These are phyloP conservation scores for Papilio machaon DNA, from an alignment of 1,140 invertebrate genomes.

Conservation along the genomic window DNA sequence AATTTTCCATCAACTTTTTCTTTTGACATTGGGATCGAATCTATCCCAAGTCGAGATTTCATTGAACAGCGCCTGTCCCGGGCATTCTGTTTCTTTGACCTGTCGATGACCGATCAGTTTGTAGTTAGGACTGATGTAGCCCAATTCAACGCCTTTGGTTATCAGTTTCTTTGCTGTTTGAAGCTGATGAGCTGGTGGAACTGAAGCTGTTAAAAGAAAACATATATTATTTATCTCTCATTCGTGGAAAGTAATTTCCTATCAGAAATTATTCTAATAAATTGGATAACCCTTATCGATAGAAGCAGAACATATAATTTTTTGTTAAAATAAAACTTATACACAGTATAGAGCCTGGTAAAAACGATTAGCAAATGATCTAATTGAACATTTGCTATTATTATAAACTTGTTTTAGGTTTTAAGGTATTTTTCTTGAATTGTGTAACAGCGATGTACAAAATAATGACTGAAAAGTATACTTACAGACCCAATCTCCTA, in stretches of 20 bases:
- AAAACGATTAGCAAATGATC: background rate
- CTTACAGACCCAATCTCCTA: constrained; percentile 55
- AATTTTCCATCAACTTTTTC: background rate
- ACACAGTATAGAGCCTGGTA: background rate
- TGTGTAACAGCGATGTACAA: background rate
- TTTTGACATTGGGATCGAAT: constrained; percentile 32
- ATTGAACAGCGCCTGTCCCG: constrained; percentile 78
- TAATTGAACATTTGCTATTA: background rate
- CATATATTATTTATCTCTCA: background rate
- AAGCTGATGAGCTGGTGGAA: constrained; percentile 79
- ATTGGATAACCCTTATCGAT: no score
- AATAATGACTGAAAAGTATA: constrained; percentile 46
- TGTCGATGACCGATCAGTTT: constrained; percentile 85
- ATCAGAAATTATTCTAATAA: background rate
- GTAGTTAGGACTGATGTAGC: constrained; percentile 82
- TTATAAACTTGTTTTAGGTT: background rate
- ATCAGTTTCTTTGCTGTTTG: constrained; percentile 81
- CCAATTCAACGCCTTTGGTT: constrained; percentile 77
- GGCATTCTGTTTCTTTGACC: constrained; percentile 83
- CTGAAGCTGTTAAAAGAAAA: constrained; percentile 58
- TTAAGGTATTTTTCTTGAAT: no score
- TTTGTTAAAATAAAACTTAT: no score
- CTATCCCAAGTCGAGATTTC: constrained; percentile 60
- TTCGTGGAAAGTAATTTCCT: no score
- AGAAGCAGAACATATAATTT: no score